A percentile compares a stretch with the other conserved stretches of the same genome.
These are phyloP conservation scores for Hyperopisus bebe DNA, from an alignment of 2,113 vertebrate genomes.

Conservation along the genomic window DNA sequence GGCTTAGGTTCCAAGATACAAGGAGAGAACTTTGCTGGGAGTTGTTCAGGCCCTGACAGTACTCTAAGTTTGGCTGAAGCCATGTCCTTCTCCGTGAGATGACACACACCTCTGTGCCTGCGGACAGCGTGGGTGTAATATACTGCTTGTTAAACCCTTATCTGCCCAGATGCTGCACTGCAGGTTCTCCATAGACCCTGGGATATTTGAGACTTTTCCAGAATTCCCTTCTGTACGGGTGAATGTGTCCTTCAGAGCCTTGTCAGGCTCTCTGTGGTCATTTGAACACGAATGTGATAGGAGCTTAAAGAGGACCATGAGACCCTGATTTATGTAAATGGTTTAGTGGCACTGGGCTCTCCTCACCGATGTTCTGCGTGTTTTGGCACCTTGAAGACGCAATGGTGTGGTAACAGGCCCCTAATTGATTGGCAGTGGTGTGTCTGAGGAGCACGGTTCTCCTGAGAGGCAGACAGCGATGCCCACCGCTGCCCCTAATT, in stretches of 20 bases:
- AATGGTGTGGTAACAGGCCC: neutral
- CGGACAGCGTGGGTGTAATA: neutral
- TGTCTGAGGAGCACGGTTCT: neutral
- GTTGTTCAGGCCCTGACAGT: neutral
- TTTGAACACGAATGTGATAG: neutral
- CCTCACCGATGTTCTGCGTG: neutral
- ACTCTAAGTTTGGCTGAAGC: neutral
- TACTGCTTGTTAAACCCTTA: neutral
- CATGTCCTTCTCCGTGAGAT: neutral
- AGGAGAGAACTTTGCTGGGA: neutral
- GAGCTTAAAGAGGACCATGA: neutral
- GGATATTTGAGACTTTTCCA: neutral
- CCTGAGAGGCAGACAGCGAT: neutral
- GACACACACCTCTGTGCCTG: neutral
- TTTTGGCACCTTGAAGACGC: neutral
- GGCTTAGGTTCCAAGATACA: neutral
- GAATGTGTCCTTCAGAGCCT: neutral
- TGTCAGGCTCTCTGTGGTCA: neutral
- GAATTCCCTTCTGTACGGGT: neutral
- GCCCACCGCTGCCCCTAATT: neutral
- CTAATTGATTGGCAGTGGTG: neutral
- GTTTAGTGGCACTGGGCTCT: neutral
- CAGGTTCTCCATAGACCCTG: neutral
- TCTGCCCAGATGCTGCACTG: neutral
- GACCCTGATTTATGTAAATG: neutral